Percentiles rank a stretch among this genome's conserved stretches.
Evolutionary conservation across 2,113 vertebrate species (phyloP).

Genomic region (Centropus unirufus): DNA sequence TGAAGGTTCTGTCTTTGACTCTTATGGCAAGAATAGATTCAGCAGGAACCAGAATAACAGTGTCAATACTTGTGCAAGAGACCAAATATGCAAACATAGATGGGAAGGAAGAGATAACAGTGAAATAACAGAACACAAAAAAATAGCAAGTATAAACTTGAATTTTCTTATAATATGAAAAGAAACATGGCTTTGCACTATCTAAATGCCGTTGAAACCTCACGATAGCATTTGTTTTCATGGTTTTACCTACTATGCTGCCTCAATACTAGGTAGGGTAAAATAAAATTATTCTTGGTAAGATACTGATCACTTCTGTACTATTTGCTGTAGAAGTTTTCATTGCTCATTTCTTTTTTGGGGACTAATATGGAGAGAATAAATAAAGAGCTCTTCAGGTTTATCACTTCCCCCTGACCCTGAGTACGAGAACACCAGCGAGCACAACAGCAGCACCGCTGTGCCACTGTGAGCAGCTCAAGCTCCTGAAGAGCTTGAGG

Average conservation of each 20-base stretch:
- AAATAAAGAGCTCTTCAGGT: background rate
- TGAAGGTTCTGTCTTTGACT: background rate
- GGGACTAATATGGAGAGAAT: background rate
- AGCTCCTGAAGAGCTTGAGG: background rate
- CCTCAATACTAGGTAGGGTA: background rate
- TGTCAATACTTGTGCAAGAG: background rate
- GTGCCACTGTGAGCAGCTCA: background rate
- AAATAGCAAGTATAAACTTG: background rate
- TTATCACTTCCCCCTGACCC: background rate
- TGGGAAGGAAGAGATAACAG: background rate
- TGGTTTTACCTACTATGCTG: background rate
- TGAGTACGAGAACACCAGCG: accelerated
- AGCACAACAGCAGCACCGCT: background rate
- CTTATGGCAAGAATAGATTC: background rate
- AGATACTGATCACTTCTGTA: background rate
- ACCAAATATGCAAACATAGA: background rate
- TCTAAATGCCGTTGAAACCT: background rate
- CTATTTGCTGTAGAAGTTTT: background rate
- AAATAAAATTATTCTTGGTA: background rate
- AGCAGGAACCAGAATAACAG: background rate
- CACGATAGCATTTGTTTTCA: background rate
- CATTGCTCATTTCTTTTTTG: background rate
- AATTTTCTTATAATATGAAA: background rate
- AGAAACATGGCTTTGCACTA: background rate
- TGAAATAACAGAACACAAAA: background rate